A percentile compares a stretch with the other conserved stretches of the same genome.
These are phyloP conservation scores for Mesorhabditis sp. DNA, from an alignment of 2,888 invertebrate genomes.

Conservation along the genomic window DNA sequence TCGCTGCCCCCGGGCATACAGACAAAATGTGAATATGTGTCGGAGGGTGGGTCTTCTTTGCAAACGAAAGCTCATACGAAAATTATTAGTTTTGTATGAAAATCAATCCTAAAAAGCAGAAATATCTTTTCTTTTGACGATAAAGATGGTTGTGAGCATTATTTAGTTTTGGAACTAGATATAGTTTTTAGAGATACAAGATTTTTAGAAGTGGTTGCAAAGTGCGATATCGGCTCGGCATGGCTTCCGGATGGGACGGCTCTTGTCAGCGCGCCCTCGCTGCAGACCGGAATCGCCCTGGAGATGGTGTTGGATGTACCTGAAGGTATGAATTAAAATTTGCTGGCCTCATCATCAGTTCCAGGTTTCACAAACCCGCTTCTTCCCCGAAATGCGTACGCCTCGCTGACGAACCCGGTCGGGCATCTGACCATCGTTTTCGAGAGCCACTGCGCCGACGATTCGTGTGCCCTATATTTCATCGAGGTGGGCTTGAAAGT, in stretches of 20 bases:
- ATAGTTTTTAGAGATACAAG: not conserved
- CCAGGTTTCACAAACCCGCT: slow-evolving; percentile 54
- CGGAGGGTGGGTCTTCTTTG: slow-evolving; percentile 53
- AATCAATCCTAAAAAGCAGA: not conserved
- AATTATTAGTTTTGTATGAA: not conserved
- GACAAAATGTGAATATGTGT: slow-evolving; percentile 61
- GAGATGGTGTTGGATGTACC: slow-evolving; percentile 62
- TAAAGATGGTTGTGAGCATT: no score
- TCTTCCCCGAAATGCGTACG: slow-evolving; percentile 23
- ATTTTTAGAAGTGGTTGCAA: slow-evolving; percentile 21
- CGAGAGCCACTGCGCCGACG: slow-evolving; percentile 63
- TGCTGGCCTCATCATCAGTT: not conserved
- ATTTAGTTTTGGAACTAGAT: no score
- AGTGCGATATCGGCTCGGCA: slow-evolving; percentile 54
- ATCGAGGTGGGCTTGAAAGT: slow-evolving; percentile 60
- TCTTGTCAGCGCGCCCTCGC: slow-evolving; percentile 63
- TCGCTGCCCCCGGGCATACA: slow-evolving; percentile 61
- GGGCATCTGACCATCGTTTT: slow-evolving; percentile 64
- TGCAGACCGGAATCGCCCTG: slow-evolving; percentile 62
- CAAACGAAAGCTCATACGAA: not conserved
- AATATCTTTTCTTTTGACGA: not conserved
- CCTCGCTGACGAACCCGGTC: slow-evolving; percentile 57
- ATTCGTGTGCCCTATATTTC: slow-evolving; percentile 64
- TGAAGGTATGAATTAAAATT: slow-evolving; percentile 49
- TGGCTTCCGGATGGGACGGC: slow-evolving; percentile 64